Evolutionary conservation across 1,140 invertebrate genomes (phyloP).

Genomic region (Drosophila pectinifera): DNA sequence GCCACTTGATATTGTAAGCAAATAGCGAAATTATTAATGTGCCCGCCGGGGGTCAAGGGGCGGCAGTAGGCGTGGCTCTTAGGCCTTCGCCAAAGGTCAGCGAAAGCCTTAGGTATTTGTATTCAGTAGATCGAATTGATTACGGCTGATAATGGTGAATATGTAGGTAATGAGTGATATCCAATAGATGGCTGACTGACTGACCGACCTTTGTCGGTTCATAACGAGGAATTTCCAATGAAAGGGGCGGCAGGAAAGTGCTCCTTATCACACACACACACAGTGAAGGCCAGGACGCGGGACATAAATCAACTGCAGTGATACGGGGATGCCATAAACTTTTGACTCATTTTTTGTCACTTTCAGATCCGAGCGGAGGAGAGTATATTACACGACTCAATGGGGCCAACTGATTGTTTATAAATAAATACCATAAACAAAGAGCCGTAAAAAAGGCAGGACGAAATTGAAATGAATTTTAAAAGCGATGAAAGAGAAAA

Average conservation of each 20-base stretch:
- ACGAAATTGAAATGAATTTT: constrained; percentile 49
- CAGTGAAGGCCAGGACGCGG: not conserved
- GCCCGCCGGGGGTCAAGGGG: constrained; percentile 9
- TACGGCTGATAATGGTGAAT: not conserved
- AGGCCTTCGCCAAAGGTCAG: constrained; percentile 43
- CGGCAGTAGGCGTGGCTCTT: constrained; percentile 5
- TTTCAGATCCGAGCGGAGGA: not conserved
- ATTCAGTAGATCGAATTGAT: too few species aligned
- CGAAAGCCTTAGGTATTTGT: not conserved
- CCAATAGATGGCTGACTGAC: not conserved
- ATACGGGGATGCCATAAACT: constrained; percentile 23
- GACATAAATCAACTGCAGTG: constrained; percentile 42
- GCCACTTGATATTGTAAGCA: constrained; percentile 77
- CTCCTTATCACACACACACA: not conserved
- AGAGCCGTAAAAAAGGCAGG: constrained; percentile 30
- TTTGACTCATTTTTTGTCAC: constrained; percentile 31
- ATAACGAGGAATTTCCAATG: not conserved
- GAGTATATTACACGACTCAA: constrained; percentile 54
- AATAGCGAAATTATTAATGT: constrained; percentile 81
- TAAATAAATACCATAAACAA: constrained; percentile 62
- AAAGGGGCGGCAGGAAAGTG: not conserved
- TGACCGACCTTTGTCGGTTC: not conserved
- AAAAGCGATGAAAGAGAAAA: constrained; percentile 42
- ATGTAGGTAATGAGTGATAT: not conserved
- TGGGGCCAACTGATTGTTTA: constrained; percentile 69